Conservation (phyloP, 2,888 invertebrate genomes). For the Stratiomys singularior region DNA sequence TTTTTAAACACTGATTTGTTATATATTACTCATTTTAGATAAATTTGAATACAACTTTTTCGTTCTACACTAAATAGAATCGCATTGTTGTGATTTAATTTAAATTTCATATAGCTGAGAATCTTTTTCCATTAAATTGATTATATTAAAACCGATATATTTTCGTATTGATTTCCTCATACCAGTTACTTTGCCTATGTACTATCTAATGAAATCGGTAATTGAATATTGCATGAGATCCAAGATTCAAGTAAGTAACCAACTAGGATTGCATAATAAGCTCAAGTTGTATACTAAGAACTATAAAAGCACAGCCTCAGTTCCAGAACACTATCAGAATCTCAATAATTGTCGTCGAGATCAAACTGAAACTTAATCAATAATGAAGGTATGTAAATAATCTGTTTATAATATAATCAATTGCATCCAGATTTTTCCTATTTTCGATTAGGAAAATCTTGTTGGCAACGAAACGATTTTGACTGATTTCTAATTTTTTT, state of each 20-base stretch:
- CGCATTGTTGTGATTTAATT: no score
- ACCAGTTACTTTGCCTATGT: neutral
- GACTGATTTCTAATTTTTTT: no score
- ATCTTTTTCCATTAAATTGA: neutral
- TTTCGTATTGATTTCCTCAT: slow-evolving; percentile 4
- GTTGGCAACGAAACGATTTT: no score
- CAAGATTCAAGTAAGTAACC: slow-evolving; percentile 14
- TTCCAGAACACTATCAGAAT: slow-evolving; percentile 1
- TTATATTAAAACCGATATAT: neutral
- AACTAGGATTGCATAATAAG: neutral
- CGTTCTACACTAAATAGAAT: no score
- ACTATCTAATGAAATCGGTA: neutral
- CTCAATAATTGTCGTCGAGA: slow-evolving; percentile 1
- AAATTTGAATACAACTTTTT: no score
- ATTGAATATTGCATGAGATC: slow-evolving; percentile 39
- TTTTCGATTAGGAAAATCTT: no score
- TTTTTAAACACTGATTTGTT: no score
- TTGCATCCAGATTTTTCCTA: no score
- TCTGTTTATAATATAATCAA: neutral
- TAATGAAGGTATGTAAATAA: slow-evolving; percentile 61
- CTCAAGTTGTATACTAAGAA: neutral
- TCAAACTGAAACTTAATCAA: slow-evolving; percentile 53
- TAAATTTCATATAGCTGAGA: no score
- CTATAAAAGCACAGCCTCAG: slow-evolving; percentile 22
- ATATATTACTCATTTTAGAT: no score